Evolutionary conservation across 2,797 vertebrate genomes (phyloP).

Genomic region (Remorina albescens): DNA sequence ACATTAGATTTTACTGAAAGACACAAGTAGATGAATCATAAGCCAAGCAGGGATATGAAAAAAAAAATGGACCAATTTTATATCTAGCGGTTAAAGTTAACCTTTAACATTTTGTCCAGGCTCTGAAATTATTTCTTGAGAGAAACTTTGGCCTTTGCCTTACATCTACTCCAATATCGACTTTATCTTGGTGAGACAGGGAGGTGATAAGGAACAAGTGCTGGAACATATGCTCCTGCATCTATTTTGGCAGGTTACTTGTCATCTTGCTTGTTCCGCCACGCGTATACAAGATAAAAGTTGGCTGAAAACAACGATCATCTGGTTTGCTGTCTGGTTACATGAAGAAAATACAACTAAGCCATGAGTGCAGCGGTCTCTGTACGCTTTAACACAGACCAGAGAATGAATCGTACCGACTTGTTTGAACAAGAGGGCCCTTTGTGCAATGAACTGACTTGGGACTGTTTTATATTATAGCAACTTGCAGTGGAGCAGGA

Average conservation of each 20-base stretch:
- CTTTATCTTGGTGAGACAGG: not conserved
- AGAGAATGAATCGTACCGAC: too few species aligned
- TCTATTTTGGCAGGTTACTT: slow-evolving; percentile 1
- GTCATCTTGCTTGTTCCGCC: not conserved
- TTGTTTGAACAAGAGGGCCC: too few species aligned
- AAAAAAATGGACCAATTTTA: not conserved
- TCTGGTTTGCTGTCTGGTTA: not conserved
- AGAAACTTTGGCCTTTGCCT: not conserved
- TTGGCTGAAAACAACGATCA: slow-evolving; percentile 1
- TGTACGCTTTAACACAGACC: too few species aligned
- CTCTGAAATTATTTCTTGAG: not conserved
- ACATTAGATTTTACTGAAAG: not conserved
- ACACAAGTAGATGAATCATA: not conserved
- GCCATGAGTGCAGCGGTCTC: not conserved
- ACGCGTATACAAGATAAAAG: not conserved
- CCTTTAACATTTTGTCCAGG: not conserved
- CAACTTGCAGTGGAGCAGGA: too few species aligned
- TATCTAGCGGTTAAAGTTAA: not conserved
- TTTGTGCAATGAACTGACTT: too few species aligned
- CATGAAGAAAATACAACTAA: not conserved
- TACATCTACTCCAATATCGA: not conserved
- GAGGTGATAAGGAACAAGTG: slow-evolving; percentile 6
- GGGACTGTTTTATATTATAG: too few species aligned
- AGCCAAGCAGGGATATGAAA: not conserved
- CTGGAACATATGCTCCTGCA: not conserved